Base-by-base conservation (phyloP, 2,113 vertebrate genomes). In the Heterochromis multidens region DNA sequence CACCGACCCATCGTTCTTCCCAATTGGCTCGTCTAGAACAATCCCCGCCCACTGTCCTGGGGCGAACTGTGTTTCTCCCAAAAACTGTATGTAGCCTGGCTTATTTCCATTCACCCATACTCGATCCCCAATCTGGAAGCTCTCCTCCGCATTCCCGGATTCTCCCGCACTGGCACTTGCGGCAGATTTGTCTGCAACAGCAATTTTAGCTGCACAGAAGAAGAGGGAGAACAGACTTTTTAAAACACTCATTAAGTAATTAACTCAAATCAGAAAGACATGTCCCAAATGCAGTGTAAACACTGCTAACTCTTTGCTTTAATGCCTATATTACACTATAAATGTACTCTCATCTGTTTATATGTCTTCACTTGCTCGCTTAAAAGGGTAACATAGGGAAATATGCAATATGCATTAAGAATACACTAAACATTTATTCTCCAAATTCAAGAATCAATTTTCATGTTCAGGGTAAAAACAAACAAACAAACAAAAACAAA, bases 81-180 rank as follows among this genome's bases (percentile, higher is more conserved):
- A 96, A 94, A 99, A 99, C 87, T 98, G 98, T 86, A 99, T 96
- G 56, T 95, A 96, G 31, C 99, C 99, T 1, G 99, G 97, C 80
- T 99, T 99, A 88, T 97, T 99, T 9, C 99, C 98, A 21, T 99
- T 99, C 74, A 99, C 99, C 98, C 98, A 99, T 14, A 99, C 98
- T n/a, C 96, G 96, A n/a, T 99, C 98, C 25, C 98, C 98, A 2
- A 98, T 94, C 81, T 96, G 91, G 85, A 98, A 99, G 91, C 94
- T 96, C 79, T 99, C 97, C 90, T 96, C 97, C 67, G 96, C 96
- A 17, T 96, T 96, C 25, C 97, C 95, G 0, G 81, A 35, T 49
- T 97, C 97, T 13, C 92, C 95, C 13, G 11, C 95, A 77, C 93
- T 84, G 23, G 93, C n/a, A 59, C 85, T 84, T 0, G 95, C 60